phyloP scores from a whole-genome alignment of 2,888 invertebrate genomes.

The Halictus ligatus region DNA sequence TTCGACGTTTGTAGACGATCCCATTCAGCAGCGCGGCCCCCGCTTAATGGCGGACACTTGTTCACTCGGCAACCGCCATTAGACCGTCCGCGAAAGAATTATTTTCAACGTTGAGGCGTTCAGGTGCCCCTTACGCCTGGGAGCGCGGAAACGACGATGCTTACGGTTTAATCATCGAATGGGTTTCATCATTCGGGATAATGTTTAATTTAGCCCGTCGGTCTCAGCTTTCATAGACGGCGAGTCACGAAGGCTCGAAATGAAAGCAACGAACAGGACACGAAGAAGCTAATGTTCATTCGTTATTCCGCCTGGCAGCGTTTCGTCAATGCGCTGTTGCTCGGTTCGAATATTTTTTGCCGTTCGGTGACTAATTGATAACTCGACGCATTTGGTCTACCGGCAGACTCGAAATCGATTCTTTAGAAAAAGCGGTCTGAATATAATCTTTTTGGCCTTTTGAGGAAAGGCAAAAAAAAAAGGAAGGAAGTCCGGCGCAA shows the following conservation, averaged over 20 bases:
- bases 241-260: too few species aligned
- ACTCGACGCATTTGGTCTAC: not conserved
- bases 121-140: too few species aligned
- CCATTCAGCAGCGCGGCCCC: not conserved
- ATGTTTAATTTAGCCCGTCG: too few species aligned
- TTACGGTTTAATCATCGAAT: too few species aligned
- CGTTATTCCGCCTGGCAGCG: too few species aligned
- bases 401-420: not conserved
- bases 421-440: not conserved
- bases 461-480: not conserved
- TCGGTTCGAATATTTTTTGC: not conserved
- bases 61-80: not conserved
- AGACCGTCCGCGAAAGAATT: not conserved
- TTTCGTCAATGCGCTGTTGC: not conserved
- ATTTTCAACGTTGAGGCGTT: not conserved
- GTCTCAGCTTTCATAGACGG: too few species aligned
- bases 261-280: too few species aligned
- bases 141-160: too few species aligned
- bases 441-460: not conserved
- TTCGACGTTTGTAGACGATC: conserved; percentile 5
- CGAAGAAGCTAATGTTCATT: too few species aligned
- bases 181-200: too few species aligned
- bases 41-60: conserved; percentile 5
- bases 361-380: not conserved
- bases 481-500: too few species aligned